These are phyloP conservation scores for Molothrus aeneus DNA, from an alignment of 2,797 vertebrate species.

Conservation along the genomic window DNA sequence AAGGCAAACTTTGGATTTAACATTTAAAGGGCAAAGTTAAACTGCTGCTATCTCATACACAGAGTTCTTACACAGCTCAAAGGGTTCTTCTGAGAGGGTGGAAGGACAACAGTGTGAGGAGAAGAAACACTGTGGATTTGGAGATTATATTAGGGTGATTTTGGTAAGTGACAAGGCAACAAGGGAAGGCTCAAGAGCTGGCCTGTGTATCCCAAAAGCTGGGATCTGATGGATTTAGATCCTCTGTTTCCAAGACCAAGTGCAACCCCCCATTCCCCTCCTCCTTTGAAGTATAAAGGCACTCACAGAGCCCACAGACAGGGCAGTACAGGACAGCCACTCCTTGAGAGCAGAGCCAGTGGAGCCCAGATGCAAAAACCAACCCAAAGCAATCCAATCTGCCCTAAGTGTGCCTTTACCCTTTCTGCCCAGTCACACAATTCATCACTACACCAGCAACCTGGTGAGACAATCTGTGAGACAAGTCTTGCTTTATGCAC, in stretches of 20 bases:
- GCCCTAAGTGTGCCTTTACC: not conserved
- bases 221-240: not conserved
- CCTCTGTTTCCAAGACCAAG: not conserved
- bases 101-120: not conserved
- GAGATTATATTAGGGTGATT: not conserved
- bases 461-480: not conserved
- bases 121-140: not conserved
- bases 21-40: not conserved
- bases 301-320: not conserved
- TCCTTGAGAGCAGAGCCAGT: not conserved
- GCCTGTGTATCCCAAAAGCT: not conserved
- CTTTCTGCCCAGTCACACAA: not conserved
- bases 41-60: not conserved
- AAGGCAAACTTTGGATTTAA: not conserved
- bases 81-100: not conserved
- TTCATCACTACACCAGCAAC: not conserved
- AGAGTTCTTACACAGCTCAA: not conserved
- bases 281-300: not conserved
- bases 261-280: not conserved
- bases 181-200: not conserved
- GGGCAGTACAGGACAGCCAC: not conserved
- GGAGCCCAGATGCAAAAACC: not conserved
- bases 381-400: not conserved
- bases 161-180: not conserved
- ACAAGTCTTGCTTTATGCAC: not conserved